phyloP scores from a whole-genome alignment of 1,140 invertebrate genomes.

The Magallana gigas region DNA sequence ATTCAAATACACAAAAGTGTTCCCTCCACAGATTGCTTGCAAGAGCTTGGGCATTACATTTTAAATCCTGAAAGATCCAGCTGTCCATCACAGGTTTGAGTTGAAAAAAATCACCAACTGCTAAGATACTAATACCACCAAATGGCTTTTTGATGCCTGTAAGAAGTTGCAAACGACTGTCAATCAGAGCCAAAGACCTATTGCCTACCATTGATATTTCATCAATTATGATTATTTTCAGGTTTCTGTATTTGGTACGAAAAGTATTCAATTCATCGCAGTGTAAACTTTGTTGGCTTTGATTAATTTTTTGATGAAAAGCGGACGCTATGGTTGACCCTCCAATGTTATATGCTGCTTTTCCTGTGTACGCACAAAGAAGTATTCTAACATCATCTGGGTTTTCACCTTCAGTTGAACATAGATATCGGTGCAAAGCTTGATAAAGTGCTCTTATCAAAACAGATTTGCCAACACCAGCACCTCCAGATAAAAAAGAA shows the following conservation, averaged over 20 bases:
- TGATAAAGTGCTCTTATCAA: background rate
- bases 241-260: slow-evolving; percentile 29
- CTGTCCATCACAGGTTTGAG: slow-evolving; percentile 53
- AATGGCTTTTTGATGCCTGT: slow-evolving; percentile 37
- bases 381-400: slow-evolving; percentile 41
- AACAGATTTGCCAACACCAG: slow-evolving; percentile 51
- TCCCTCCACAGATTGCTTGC: slow-evolving; percentile 9
- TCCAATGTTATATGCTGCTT: slow-evolving; percentile 50
- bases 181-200: background rate
- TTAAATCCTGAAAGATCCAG: slow-evolving; percentile 52
- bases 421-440: background rate
- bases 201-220: slow-evolving; percentile 43
- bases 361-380: slow-evolving; percentile 53
- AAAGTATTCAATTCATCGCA: slow-evolving; percentile 39
- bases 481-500: slow-evolving; percentile 49
- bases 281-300: background rate
- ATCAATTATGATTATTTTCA: slow-evolving; percentile 1
- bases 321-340: slow-evolving; percentile 32
- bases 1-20: slow-evolving; percentile 37
- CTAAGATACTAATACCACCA: slow-evolving; percentile 42
- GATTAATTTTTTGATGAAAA: slow-evolving; percentile 26
- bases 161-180: slow-evolving; percentile 21
- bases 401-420: slow-evolving; percentile 50
- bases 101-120: slow-evolving; percentile 30
- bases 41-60: slow-evolving; percentile 3